Evolutionary conservation across 2,888 invertebrate species (phyloP), one percentile per base, ranked within the genome.

Genomic region (Brachycybe producta): DNA sequence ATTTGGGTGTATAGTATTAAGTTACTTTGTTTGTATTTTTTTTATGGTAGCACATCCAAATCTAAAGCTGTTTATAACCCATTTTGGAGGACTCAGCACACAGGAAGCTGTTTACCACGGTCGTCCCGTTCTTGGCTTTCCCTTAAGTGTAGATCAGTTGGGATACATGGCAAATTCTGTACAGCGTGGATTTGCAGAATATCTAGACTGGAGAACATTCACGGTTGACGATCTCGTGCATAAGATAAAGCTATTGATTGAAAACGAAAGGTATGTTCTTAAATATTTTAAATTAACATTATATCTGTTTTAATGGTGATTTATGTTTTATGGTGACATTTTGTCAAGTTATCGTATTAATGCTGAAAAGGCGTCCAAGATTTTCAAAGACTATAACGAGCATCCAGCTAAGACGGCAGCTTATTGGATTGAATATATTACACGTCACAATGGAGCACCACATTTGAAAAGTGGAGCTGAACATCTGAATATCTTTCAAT

Each of bases 61-160:
- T 5, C n/a, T 47, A 17, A 23, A 28, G 11, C 28, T 47, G n/a
- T 47, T 47, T 36, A 47, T 47, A n/a, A 47, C 47, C 19, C 47
- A 47, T 47, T 24, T 36, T 2, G 47, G 47, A 2, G 30, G 30
- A 4, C 15, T 36, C 1, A 47, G 47, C 23, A 47, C 19, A 7
- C 7, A 19, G 17, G 47, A 47, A 26, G 47, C 38, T 38, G 15
- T n/a, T 13, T 47, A 38, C 27, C 36, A 47, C 19, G 15, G 26
- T 11, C 17, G 23, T 23, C 47, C 47, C 15, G 15, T 47, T 27
- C 19, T 47, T 23, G 47, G 47, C 4, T 38, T 47, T 27, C 47
- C 47, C 7, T 34, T 47, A 23, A 47, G 38, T 15, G 47, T 28
- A 1, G 47, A 47, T 38, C 47, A 47, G 28, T 38, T 35, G 26